These are phyloP conservation scores for Tachysurus fulvidraco DNA, from an alignment of 2,113 vertebrate genomes.

Conservation along the genomic window DNA sequence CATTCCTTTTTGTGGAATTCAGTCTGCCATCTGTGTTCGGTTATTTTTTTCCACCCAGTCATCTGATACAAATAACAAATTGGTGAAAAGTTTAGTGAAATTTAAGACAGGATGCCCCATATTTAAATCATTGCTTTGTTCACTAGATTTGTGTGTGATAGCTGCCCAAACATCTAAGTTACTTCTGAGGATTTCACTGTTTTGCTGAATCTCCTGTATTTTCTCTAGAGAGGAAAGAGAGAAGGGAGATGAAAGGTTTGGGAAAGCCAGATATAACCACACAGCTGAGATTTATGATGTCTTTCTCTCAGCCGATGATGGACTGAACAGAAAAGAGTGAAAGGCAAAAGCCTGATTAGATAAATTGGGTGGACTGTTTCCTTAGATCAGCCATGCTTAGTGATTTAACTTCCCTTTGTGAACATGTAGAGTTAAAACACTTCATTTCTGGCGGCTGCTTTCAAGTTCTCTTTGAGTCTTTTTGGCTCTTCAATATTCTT, in stretches of 20 bases:
- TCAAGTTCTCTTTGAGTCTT: neutral
- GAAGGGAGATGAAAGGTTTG: constrained; percentile 40
- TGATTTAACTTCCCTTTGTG: neutral
- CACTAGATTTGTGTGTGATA: neutral
- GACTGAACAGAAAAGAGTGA: constrained; percentile 29
- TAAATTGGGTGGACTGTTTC: constrained; percentile 11
- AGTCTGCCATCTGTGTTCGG: neutral
- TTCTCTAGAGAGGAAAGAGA: constrained; percentile 10
- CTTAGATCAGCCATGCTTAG: constrained; percentile 23
- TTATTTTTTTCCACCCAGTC: neutral
- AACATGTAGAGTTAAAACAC: neutral
- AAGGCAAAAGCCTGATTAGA: constrained; percentile 33
- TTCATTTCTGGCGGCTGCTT: neutral
- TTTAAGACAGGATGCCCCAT: neutral
- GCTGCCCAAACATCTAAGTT: neutral
- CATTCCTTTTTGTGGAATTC: neutral
- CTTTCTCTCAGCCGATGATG: constrained; percentile 24
- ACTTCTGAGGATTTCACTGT: constrained; percentile 1
- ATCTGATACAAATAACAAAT: neutral
- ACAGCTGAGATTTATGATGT: neutral
- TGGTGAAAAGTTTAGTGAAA: neutral
- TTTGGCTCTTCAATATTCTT: neutral
- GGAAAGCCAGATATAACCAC: constrained; percentile 32
- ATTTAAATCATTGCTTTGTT: neutral
- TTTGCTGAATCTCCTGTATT: neutral